Conservation (phyloP, 2,888 invertebrate species). For the Baccha elongata region DNA sequence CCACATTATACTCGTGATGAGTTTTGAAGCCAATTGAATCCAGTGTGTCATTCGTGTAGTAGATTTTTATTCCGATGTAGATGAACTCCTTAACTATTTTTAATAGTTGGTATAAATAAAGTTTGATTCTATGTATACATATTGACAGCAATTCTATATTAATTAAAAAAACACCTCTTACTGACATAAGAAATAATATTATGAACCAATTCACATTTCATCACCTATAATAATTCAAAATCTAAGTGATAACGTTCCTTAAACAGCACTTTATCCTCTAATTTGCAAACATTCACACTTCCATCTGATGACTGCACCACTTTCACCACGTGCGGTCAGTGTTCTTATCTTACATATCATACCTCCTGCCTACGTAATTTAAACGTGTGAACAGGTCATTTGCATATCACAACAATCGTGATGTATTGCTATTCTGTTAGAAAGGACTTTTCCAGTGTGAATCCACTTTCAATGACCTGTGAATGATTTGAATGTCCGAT, state of each 20-base stretch:
- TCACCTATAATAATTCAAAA: neutral
- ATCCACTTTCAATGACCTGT: conserved; percentile 45
- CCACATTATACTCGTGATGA: too few species aligned
- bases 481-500: conserved; percentile 56
- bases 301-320: conserved; percentile 48
- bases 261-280: conserved; percentile 6
- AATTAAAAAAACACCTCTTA: too few species aligned
- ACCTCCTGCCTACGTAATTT: conserved; percentile 33
- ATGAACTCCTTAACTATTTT: too few species aligned
- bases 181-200: too few species aligned
- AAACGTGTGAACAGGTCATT: conserved; percentile 69
- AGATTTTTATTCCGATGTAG: too few species aligned
- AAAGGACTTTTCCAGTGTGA: neutral
- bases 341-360: conserved; percentile 51
- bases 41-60: too few species aligned
- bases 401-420: conserved; percentile 69
- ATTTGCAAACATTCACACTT: conserved; percentile 65
- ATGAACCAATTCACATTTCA: too few species aligned
- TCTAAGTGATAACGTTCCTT: neutral
- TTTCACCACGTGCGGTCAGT: conserved; percentile 50
- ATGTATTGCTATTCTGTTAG: conserved; percentile 62
- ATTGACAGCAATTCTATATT: too few species aligned
- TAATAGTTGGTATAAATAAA: too few species aligned
- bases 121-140: too few species aligned
- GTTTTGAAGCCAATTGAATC: too few species aligned